Evolutionary conservation across 2,888 invertebrate genomes (phyloP), one percentile per base, ranked within the genome.

Genomic region (Hypolimnas misippus): DNA sequence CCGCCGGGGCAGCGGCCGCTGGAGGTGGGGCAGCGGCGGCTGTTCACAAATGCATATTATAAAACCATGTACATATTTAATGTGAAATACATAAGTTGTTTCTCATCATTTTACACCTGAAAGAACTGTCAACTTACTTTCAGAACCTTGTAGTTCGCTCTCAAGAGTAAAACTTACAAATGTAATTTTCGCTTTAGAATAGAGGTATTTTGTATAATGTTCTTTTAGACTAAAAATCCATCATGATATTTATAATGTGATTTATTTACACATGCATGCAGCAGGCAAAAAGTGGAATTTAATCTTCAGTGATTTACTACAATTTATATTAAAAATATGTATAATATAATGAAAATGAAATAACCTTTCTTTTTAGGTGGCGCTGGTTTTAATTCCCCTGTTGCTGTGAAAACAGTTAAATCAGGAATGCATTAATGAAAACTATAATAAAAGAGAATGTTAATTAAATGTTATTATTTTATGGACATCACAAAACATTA

Each of bases 331-430:
- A 44, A 19, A 12, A 29, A 7, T 49, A 25, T 17, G 3, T 46
- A 5, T 31, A 19, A 33, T 25, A 17, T 55, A 56, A 50, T 14
- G 12, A 35, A 29, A 57, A n/a, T 17, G n/a, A 57, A 57, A 59
- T 74, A 73, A 81, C 79, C 79, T 78, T 72, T 70, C 17, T 57
- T 46, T 69, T 73, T 71, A 17, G 68, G 49, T 50, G 75, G 68
- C 38, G 74, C 65, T 35, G 74, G 76, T 61, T 87, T 70, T 29
- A 92, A 72, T 8, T 86, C 74, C 54, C 88, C 77, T 10, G 92
- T 69, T 2, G 78, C 83, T 85, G 83, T 73, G 69, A 44, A 61
- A 62, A 60, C n/a, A 44, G 29, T 12, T 49, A 29, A 53, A 53
- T 44, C 40, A 53, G 50, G 38, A 31, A 44, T 60, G 29, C 63